phyloP scores from a whole-genome alignment of 1,140 invertebrate species.

The Mizuhopecten yessoensis region DNA sequence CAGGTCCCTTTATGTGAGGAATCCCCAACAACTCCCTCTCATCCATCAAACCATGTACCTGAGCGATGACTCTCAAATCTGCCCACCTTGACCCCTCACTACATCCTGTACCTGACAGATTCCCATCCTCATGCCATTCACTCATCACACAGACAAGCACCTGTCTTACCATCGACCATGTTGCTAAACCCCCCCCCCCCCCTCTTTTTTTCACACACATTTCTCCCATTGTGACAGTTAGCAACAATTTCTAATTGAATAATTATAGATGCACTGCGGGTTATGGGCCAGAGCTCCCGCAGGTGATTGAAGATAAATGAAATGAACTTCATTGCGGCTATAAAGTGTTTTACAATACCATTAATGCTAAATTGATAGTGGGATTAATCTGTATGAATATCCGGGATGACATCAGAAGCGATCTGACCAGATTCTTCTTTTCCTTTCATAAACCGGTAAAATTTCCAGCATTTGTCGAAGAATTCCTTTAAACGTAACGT shows the following conservation, averaged over 20 bases:
- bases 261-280: neutral
- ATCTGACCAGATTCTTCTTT: neutral
- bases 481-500: neutral
- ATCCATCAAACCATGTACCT: neutral
- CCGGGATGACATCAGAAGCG: neutral
- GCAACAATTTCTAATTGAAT: conserved; percentile 1
- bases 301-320: conserved; percentile 39
- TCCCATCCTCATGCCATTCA: neutral
- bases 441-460: neutral
- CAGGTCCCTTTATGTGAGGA: too few species aligned
- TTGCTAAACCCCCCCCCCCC: neutral
- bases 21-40: too few species aligned
- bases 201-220: neutral
- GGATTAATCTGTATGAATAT: neutral
- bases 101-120: neutral
- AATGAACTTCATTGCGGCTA: conserved; percentile 19
- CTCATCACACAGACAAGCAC: neutral
- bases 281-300: neutral
- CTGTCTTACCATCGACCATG: neutral
- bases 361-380: neutral
- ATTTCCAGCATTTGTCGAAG: neutral
- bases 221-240: conserved; percentile 7
- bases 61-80: neutral
- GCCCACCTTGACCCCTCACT: neutral
- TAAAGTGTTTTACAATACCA: conserved; percentile 35